A percentile compares a stretch with the other conserved stretches of the same genome.
These are phyloP conservation scores for Trachops cirrhosus DNA, from an alignment of 2,797 vertebrate species.

Conservation along the genomic window DNA sequence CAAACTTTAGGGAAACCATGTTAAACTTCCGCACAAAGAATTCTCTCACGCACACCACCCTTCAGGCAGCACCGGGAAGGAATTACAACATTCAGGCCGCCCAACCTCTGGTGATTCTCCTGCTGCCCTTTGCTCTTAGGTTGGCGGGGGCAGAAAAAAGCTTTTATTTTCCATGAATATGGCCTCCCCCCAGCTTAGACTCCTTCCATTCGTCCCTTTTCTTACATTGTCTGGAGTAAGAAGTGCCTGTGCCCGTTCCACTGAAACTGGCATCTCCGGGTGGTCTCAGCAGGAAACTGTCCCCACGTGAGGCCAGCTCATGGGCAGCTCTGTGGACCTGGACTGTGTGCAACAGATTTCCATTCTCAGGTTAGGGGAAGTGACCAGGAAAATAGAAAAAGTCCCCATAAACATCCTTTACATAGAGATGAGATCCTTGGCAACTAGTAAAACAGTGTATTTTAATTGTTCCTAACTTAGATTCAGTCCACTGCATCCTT, in stretches of 20 bases:
- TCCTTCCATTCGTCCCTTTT: background rate
- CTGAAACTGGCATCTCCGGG: background rate
- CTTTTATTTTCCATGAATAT: background rate
- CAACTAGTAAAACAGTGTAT: background rate
- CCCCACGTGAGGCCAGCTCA: background rate
- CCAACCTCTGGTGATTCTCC: background rate
- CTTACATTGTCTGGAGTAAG: background rate
- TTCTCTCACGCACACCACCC: background rate
- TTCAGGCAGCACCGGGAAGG: background rate
- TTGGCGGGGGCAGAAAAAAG: background rate
- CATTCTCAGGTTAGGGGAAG: background rate
- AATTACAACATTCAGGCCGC: background rate
- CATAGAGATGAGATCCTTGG: background rate
- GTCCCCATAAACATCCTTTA: background rate
- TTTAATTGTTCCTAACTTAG: background rate
- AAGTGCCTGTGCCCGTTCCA: background rate
- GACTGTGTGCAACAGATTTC: background rate
- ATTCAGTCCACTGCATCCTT: background rate
- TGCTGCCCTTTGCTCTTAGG: background rate
- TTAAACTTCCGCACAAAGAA: background rate
- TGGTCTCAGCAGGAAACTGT: background rate
- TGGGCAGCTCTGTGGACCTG: background rate
- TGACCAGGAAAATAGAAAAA: background rate
- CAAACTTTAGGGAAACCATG: background rate
- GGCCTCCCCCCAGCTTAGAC: background rate